Percentiles rank a stretch among this genome's conserved stretches.
These are phyloP conservation scores for Ifrita kowaldi DNA, from an alignment of 2,113 vertebrate species.

Conservation along the genomic window DNA sequence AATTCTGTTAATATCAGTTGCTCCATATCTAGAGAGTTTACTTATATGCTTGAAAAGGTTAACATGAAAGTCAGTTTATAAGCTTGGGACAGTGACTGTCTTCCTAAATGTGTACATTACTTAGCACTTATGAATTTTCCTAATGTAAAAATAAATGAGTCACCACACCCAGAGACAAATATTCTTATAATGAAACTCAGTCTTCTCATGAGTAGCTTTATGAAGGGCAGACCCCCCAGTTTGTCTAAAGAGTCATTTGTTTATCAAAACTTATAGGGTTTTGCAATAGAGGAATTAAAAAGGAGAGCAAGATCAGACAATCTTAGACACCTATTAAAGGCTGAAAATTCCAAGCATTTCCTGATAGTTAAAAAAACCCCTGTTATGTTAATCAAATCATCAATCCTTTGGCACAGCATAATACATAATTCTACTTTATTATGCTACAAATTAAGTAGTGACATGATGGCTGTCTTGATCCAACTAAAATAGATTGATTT, in stretches of 20 bases:
- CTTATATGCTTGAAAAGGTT: background rate
- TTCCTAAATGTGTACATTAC: background rate
- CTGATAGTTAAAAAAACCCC: background rate
- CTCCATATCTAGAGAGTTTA: background rate
- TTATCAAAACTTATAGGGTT: background rate
- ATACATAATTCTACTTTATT: background rate
- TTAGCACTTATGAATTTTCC: background rate
- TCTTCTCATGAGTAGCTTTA: background rate
- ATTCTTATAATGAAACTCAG: background rate
- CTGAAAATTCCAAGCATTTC: background rate
- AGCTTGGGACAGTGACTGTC: background rate
- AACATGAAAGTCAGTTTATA: background rate
- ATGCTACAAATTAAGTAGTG: background rate
- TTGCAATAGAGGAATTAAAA: background rate
- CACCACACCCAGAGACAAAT: background rate
- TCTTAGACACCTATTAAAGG: background rate
- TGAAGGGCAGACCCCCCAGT: background rate
- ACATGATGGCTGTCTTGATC: background rate
- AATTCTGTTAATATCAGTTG: background rate
- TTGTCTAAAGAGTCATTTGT: background rate
- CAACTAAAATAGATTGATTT: background rate
- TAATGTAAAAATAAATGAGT: background rate
- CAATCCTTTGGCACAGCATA: background rate
- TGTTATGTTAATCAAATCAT: fast-evolving
- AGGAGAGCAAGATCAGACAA: background rate